Evolutionary conservation across 2,888 invertebrate genomes (phyloP).

Genomic region (Vandiemenella viatica): DNA sequence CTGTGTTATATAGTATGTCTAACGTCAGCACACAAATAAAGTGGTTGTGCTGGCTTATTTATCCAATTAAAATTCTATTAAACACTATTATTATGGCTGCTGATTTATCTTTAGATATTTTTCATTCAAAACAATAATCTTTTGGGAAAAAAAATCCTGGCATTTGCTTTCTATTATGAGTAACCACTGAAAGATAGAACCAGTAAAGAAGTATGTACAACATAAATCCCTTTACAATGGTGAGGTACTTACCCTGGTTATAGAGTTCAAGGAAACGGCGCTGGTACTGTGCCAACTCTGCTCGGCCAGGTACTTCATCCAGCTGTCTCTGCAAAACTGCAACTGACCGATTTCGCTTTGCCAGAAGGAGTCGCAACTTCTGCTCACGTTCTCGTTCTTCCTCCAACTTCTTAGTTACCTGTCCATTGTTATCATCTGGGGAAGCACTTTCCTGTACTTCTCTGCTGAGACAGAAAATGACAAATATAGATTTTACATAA

Average conservation of each 20-base stretch:
- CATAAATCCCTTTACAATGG: conserved; percentile 2
- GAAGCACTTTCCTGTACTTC: conserved; percentile 19
- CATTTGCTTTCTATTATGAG: too few species aligned
- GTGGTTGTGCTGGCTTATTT: too few species aligned
- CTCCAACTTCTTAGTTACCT: conserved; percentile 37
- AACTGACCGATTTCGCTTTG: conserved; percentile 63
- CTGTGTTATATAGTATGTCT: too few species aligned
- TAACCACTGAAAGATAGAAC: too few species aligned
- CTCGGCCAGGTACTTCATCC: conserved; percentile 84
- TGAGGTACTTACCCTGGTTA: conserved; percentile 54
- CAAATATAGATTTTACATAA: too few species aligned
- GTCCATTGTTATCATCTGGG: conserved; percentile 20
- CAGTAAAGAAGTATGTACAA: not conserved
- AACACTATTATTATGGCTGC: too few species aligned
- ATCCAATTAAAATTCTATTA: too few species aligned
- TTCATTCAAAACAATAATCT: too few species aligned
- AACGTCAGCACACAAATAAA: too few species aligned
- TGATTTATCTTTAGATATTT: too few species aligned
- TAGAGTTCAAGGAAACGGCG: conserved; percentile 89
- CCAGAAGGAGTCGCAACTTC: conserved; percentile 48
- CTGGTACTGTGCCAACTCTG: conserved; percentile 90
- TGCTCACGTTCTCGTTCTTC: conserved; percentile 45
- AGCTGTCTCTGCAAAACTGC: conserved; percentile 68
- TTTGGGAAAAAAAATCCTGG: too few species aligned
- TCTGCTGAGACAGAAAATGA: conserved; percentile 14